phyloP scores from a whole-genome alignment of 2,113 vertebrate species.

The Carassius carassius region DNA sequence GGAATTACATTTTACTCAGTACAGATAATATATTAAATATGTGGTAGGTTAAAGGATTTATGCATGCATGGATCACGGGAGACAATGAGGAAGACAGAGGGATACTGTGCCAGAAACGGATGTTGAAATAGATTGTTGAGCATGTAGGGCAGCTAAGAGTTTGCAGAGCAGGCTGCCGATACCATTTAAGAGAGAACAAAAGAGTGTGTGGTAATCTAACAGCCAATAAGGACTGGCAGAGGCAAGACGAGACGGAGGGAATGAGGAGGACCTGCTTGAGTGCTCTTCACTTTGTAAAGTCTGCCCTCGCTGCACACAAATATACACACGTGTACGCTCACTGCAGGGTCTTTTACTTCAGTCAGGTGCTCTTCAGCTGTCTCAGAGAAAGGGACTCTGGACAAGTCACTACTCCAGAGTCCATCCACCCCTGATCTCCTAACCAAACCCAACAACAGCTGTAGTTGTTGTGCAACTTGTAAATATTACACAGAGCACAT shows the following conservation, averaged over 20 bases:
- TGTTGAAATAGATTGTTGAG: background rate
- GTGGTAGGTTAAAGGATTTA: background rate
- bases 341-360: slow-evolving; percentile 27
- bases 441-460: background rate
- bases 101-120: background rate
- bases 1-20: background rate
- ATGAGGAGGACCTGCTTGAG: slow-evolving; percentile 37
- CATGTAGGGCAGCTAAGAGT: background rate
- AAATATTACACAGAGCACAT: background rate
- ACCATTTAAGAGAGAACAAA: background rate
- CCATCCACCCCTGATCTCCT: background rate
- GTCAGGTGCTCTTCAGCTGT: slow-evolving; percentile 4
- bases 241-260: slow-evolving; percentile 14
- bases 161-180: background rate
- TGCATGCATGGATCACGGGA: background rate
- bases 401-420: background rate
- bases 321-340: slow-evolving; percentile 7
- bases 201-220: slow-evolving; percentile 38
- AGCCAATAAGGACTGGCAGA: slow-evolving; percentile 2
- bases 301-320: slow-evolving; percentile 29
- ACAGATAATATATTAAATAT: background rate
- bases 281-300: slow-evolving; percentile 36
- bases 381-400: slow-evolving; percentile 42
- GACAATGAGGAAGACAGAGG: background rate
- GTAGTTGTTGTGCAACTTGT: background rate